These are phyloP conservation scores for Rhodeus uyekii DNA, from an alignment of 2,797 vertebrate genomes.

Conservation along the genomic window DNA sequence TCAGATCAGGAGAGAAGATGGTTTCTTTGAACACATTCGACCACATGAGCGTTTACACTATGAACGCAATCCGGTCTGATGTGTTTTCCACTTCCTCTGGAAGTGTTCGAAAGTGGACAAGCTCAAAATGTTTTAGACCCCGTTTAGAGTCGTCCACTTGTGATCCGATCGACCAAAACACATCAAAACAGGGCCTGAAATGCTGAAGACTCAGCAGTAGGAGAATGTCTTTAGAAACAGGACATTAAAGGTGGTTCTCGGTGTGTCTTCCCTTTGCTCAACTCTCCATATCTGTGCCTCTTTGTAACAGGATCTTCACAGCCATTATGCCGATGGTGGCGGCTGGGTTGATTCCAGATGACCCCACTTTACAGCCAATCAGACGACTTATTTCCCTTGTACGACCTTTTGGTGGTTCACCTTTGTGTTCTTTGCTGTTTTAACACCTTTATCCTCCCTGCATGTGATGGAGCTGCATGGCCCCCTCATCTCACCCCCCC, in stretches of 20 bases:
- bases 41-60: no score
- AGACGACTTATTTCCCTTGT: conserved; percentile 94
- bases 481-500: conserved; percentile 20
- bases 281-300: conserved; percentile 61
- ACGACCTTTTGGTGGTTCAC: conserved; percentile 76
- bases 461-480: conserved; percentile 67
- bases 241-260: conserved; percentile 1
- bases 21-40: no score
- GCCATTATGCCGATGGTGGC: conserved; percentile 99
- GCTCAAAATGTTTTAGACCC: no score
- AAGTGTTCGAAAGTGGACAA: no score
- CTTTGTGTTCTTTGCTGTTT: conserved; percentile 62
- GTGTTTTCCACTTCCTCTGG: no score
- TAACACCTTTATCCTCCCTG: conserved; percentile 66
- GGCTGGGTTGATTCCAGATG: conserved; percentile 95
- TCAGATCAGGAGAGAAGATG: no score
- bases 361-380: conserved; percentile 98
- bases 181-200: background rate
- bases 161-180: no score
- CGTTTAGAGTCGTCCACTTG: no score
- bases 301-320: conserved; percentile 96
- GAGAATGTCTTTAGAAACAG: background rate
- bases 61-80: no score
- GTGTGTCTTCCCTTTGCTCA: conserved; percentile 51
- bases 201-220: background rate